Evolutionary conservation across 64 coral and sea anemone genomes (phyloP).

Genomic region (Cladopsammia gracilis): DNA sequence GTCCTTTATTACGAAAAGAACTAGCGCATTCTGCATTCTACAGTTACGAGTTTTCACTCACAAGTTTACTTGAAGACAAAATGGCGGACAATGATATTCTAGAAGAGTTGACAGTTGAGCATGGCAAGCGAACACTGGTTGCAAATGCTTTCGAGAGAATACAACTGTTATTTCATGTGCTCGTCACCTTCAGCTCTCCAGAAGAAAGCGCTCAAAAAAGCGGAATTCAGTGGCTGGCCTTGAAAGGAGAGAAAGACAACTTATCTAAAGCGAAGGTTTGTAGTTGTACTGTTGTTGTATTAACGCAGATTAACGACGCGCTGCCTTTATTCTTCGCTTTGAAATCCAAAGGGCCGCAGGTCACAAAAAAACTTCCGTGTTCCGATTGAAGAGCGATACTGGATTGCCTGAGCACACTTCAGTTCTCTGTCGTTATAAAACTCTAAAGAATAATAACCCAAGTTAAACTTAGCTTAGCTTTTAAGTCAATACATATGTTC

Average conservation of each 20-base stretch:
- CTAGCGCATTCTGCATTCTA: not conserved
- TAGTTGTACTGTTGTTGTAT: not conserved
- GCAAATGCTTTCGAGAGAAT: conserved; percentile 42
- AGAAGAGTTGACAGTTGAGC: conserved; percentile 54
- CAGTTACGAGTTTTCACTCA: not conserved
- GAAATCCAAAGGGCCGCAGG: conserved; percentile 11
- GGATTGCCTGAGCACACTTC: not conserved
- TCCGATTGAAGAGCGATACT: conserved; percentile 9
- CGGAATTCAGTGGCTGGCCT: conserved; percentile 69
- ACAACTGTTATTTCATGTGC: conserved; percentile 47
- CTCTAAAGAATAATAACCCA: not conserved
- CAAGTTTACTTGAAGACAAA: not conserved
- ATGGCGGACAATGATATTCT: conserved; percentile 63
- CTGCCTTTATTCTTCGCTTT: not conserved
- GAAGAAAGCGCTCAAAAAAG: conserved; percentile 48
- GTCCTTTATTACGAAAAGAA: not conserved
- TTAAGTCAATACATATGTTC: not conserved
- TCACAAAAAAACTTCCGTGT: conserved; percentile 41
- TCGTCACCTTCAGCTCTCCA: conserved; percentile 45
- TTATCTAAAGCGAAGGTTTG: conserved; percentile 68
- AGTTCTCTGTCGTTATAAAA: conserved; percentile 5
- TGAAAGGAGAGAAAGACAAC: conserved; percentile 57
- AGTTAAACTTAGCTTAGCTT: not conserved
- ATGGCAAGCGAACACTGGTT: conserved; percentile 52
- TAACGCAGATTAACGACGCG: not conserved